Evolutionary conservation across 2,888 invertebrate genomes (phyloP).

Genomic region (Leptopterna dolabrata): DNA sequence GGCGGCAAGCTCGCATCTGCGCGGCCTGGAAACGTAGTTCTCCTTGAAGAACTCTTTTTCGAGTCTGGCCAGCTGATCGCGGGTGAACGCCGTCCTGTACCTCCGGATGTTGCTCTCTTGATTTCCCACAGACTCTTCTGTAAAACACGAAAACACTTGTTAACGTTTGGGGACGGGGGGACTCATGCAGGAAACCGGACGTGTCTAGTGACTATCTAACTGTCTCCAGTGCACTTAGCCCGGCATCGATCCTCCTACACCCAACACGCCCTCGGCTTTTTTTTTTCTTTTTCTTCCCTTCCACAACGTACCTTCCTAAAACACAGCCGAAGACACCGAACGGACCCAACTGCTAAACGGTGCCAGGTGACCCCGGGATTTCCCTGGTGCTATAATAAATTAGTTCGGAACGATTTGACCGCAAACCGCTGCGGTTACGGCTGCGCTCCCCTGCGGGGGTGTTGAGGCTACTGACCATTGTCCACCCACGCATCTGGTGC

Average conservation of each 20-base stretch:
- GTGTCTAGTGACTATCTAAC: slow-evolving; percentile 32
- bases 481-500: slow-evolving; percentile 38
- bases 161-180: not conserved
- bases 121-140: slow-evolving; percentile 51
- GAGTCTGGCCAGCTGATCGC: slow-evolving; percentile 89
- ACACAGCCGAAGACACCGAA: not conserved
- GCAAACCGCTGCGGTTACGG: not conserved
- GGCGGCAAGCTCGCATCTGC: slow-evolving; percentile 93
- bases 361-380: not conserved
- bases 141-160: slow-evolving; percentile 48
- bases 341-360: not conserved
- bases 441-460: not conserved
- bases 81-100: slow-evolving; percentile 96
- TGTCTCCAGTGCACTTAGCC: slow-evolving; percentile 34
- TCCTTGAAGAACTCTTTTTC: slow-evolving; percentile 98
- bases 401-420: slow-evolving; percentile 26
- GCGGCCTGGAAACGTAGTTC: slow-evolving; percentile 96
- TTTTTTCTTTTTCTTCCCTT: not conserved
- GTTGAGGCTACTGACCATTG: not conserved
- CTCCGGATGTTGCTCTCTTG: slow-evolving; percentile 80
- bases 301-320: not conserved
- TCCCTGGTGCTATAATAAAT: not conserved
- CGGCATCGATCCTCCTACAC: not conserved
- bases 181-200: slow-evolving; percentile 24
- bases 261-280: not conserved